Conservation (phyloP, 2,113 vertebrate species). For the Pseudorasbora parva region DNA sequence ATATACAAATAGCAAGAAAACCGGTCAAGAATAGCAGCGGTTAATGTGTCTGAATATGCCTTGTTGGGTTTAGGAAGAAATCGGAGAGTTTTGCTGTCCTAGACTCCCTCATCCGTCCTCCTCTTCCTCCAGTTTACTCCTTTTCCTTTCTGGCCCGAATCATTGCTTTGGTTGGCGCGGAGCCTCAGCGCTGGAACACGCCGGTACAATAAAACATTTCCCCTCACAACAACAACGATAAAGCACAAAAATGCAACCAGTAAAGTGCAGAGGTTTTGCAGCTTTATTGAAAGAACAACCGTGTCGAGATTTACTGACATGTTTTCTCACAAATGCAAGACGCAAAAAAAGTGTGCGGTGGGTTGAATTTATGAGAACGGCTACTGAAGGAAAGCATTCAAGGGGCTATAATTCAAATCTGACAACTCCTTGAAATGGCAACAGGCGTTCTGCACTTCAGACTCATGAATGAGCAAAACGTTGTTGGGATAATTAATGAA, state of each 20-base stretch:
- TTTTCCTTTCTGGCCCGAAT: conserved; percentile 41
- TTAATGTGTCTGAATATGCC: conserved; percentile 62
- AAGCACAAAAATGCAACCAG: conserved; percentile 47
- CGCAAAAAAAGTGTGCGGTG: conserved; percentile 36
- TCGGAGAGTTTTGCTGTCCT: conserved; percentile 54
- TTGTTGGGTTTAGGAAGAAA: conserved; percentile 15
- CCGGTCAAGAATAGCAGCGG: conserved; percentile 65
- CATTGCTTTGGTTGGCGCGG: conserved; percentile 63
- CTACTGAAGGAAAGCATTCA: conserved; percentile 66
- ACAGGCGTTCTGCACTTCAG: conserved; percentile 33
- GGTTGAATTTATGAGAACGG: conserved; percentile 62
- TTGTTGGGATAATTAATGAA: too few relatives aligned
- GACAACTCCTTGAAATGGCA: neutral
- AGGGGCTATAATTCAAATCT: conserved; percentile 65
- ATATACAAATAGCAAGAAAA: conserved; percentile 61
- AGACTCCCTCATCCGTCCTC: conserved; percentile 26
- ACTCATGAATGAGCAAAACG: conserved; percentile 37
- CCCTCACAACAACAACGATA: conserved; percentile 63
- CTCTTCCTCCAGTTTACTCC: conserved; percentile 42
- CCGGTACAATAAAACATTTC: conserved; percentile 71
- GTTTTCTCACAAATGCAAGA: conserved; percentile 62
- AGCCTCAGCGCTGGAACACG: conserved; percentile 41
- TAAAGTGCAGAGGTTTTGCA: conserved; percentile 54
- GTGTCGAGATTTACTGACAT: conserved; percentile 64
- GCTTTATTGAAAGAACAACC: conserved; percentile 69